A percentile compares a stretch with the other conserved stretches of the same genome.
phyloP scores from a whole-genome alignment of 2,797 vertebrate genomes.

The Gallinago solitaria region DNA sequence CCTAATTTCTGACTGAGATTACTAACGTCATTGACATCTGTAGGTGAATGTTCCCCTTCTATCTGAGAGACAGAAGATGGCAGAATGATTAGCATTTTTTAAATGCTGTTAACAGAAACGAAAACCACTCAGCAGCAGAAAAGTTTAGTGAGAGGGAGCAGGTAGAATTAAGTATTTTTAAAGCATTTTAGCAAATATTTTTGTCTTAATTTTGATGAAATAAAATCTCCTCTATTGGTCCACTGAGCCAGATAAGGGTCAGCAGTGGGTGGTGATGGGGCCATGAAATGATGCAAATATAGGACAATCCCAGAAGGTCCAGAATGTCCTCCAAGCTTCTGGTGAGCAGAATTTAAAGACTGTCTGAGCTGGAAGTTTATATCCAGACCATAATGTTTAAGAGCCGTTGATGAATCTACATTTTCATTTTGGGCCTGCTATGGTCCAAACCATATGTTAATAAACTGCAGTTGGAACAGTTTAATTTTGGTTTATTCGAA shows the following conservation, averaged over 20 bases:
- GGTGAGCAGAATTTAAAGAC: not conserved
- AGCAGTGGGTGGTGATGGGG: not conserved
- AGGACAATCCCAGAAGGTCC: not conserved
- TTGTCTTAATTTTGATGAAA: not conserved
- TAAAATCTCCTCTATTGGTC: not conserved
- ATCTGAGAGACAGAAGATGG: slow-evolving; percentile 45
- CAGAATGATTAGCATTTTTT: slow-evolving; percentile 53
- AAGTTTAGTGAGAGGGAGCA: slow-evolving; percentile 61
- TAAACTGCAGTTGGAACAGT: not conserved
- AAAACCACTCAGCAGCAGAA: slow-evolving; percentile 58
- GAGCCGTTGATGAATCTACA: not conserved
- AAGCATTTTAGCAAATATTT: slow-evolving; percentile 5
- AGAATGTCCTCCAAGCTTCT: not conserved
- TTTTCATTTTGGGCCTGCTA: not conserved
- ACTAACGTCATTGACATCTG: not conserved
- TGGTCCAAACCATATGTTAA: not conserved
- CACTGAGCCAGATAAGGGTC: not conserved
- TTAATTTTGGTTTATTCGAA: not conserved
- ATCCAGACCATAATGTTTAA: not conserved
- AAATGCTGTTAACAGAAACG: slow-evolving; percentile 42
- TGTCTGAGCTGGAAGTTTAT: not conserved
- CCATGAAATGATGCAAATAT: not conserved
- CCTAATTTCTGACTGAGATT: slow-evolving; percentile 2
- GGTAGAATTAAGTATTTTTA: slow-evolving; percentile 48
- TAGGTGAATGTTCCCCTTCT: not conserved